Conservation (phyloP, 2,888 invertebrate genomes). For the Dusona sp. region DNA sequence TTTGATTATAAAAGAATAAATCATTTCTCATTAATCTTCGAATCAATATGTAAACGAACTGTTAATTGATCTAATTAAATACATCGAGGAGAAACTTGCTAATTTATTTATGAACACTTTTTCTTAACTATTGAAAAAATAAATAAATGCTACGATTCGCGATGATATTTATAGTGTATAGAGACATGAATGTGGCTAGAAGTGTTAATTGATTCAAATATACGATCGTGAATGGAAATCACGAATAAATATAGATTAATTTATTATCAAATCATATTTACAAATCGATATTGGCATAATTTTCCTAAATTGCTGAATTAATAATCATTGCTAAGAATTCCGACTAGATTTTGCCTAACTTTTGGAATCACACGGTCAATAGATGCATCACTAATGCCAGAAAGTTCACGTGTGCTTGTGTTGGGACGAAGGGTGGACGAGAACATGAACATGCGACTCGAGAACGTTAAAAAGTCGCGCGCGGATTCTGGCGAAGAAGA, state of each 20-base stretch:
- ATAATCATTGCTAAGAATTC: not conserved
- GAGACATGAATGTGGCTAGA: not conserved
- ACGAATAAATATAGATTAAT: not conserved
- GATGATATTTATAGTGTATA: not conserved
- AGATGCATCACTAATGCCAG: constrained; percentile 12
- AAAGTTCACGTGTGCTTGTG: constrained; percentile 6
- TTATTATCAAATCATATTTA: not conserved
- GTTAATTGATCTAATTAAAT: not conserved
- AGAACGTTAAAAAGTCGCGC: constrained; percentile 71
- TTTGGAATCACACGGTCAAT: constrained; percentile 42
- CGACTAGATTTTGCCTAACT: not conserved
- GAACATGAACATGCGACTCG: constrained; percentile 60
- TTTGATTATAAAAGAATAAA: not conserved
- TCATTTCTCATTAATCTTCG: not conserved
- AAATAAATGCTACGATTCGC: not conserved
- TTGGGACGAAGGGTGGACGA: constrained; percentile 35
- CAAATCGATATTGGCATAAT: not conserved
- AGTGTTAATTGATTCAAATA: not conserved
- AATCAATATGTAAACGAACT: not conserved
- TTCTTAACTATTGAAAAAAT: not conserved
- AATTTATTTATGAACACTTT: not conserved
- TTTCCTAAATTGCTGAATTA: not conserved
- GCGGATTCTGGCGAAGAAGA: constrained; percentile 37
- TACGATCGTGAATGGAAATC: not conserved
- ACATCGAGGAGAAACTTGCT: not conserved